A percentile compares a stretch with the other conserved stretches of the same genome.
These are phyloP conservation scores for Callionymus lyra DNA, from an alignment of 2,113 vertebrate genomes.

Conservation along the genomic window DNA sequence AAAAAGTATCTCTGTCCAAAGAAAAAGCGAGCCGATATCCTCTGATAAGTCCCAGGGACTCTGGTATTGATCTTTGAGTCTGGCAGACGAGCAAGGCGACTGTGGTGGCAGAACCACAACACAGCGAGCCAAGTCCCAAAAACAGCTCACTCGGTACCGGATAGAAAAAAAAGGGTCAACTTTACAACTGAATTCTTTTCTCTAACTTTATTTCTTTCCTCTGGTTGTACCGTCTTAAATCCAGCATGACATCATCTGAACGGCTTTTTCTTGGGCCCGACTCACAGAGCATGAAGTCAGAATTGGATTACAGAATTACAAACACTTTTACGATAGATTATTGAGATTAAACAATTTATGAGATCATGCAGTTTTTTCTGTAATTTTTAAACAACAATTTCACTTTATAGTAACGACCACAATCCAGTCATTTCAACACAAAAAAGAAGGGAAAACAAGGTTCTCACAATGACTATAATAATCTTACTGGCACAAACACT, in stretches of 20 bases:
- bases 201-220: constrained; percentile 31
- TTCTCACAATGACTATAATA: constrained; percentile 32
- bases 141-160: constrained; percentile 31
- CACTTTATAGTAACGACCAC: too few species aligned
- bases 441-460: too few species aligned
- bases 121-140: constrained; percentile 51
- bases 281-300: constrained; percentile 12
- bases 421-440: too few species aligned
- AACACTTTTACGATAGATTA: too few species aligned
- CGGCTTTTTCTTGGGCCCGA: constrained; percentile 19
- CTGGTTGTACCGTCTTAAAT: constrained; percentile 39
- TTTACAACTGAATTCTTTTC: constrained; percentile 38
- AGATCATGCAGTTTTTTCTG: too few species aligned
- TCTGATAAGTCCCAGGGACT: constrained; percentile 34
- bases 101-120: constrained; percentile 37
- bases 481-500: constrained; percentile 32
- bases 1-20: too few species aligned
- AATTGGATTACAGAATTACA: too few species aligned
- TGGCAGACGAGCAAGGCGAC: constrained; percentile 41
- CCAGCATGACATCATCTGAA: constrained; percentile 53
- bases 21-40: constrained; percentile 4
- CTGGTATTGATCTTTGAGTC: constrained; percentile 30
- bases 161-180: constrained; percentile 35
- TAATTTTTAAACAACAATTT: too few species aligned
- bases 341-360: too few species aligned